phyloP scores from a whole-genome alignment of 1,140 invertebrate species.

The Agraylea sexmaculata region DNA sequence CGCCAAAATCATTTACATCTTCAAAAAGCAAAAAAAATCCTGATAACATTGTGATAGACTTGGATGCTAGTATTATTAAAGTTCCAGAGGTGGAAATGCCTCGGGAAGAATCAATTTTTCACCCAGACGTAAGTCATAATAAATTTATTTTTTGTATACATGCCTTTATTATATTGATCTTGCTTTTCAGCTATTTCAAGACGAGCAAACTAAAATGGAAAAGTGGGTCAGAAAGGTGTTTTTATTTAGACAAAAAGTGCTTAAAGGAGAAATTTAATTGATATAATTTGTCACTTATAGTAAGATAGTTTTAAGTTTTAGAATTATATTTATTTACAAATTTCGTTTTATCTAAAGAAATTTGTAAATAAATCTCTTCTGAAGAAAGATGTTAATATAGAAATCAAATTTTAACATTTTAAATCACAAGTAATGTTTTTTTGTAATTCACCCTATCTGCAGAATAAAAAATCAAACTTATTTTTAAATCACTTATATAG shows the following conservation, averaged over 20 bases:
- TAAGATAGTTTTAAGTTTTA: background rate
- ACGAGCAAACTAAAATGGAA: conserved; percentile 34
- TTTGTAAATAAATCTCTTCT: background rate
- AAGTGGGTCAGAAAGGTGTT: conserved; percentile 40
- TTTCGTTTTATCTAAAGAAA: background rate
- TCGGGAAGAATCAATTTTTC: conserved; percentile 33
- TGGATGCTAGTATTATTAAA: conserved; percentile 34
- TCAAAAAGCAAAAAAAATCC: conserved; percentile 32
- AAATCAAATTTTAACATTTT: no score
- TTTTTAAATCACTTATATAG: no score
- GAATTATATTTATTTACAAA: background rate
- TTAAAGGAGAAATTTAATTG: conserved; percentile 30
- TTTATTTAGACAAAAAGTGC: conserved; percentile 36
- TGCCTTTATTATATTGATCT: conserved; percentile 8
- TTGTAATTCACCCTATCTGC: no score
- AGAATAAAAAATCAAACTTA: no score
- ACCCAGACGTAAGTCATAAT: conserved; percentile 32
- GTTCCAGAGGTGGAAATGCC: conserved; percentile 31
- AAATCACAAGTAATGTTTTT: no score
- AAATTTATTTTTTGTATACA: conserved; percentile 1
- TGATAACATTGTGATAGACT: conserved; percentile 38
- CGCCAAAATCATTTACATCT: conserved; percentile 34
- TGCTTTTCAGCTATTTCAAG: conserved; percentile 34
- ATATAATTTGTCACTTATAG: no score
- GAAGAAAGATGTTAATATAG: no score